Evolutionary conservation across 2,888 invertebrate genomes (phyloP), one percentile per base, ranked within the genome.

Genomic region (Merodon equestris): DNA sequence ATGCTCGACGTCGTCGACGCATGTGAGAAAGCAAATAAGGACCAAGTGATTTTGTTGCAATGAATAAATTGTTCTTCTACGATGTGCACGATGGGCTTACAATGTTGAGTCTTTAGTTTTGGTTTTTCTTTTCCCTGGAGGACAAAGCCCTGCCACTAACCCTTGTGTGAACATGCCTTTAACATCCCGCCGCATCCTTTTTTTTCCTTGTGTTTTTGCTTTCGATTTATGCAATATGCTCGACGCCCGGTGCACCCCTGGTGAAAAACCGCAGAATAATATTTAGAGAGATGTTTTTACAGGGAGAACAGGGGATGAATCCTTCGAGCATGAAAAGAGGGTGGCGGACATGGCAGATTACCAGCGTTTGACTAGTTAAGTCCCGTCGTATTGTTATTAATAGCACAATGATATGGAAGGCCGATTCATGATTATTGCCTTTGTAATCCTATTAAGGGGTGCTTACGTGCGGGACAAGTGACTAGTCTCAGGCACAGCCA

Each of bases 1-100:
- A 13, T 15, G 14, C 14, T 14, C 40, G 45, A 40, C 48, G n/a
- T 9, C 40, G 68, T 67, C 51, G 17, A 54, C 57, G 64, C 64
- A 70, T 79, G n/a, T n/a, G 79, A 66, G 68, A 79, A 79, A 74
- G 64, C 79, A 79, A 79, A 79, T 53, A 79, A 68, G 64, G 60
- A 70, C 38, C 53, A 67, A 27, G 13, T n/a, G 54, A 61, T 63
- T 67, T 67, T 61, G 73, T 74, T 70, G 74, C 74, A 79, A 79
- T 79, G 79, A 79, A 79, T 79, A 74, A 60, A 66, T 64, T 70
- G 27, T 27, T 27, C 27, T 27, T 27, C 27, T 27, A 27, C 3
- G 27, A 27, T 64, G 68, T 48, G 54, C 57, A 44, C n/a, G n/a
- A n/a, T 17, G 50, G 79, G 79, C 74, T 79, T 74, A 79, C 79